Evolutionary conservation across 2,888 invertebrate species (phyloP), one percentile per base, ranked within the genome.

Genomic region (Oxystoma pomonae): DNA sequence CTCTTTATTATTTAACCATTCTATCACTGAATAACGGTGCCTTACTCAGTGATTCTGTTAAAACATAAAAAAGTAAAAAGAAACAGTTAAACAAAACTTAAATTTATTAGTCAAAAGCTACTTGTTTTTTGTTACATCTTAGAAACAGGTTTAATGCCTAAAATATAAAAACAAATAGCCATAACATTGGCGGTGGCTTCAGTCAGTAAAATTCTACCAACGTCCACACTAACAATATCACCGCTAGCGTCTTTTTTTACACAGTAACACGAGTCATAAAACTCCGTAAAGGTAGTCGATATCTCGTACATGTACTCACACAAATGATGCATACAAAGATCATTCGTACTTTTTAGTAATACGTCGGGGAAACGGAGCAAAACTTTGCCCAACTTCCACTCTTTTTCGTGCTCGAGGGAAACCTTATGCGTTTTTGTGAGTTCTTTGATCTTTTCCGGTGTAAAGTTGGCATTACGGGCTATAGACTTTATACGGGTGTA

Each of bases 231-330:
- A 1, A 90, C 80, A 70, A 95, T 88, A 75, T 91, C 87, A 0
- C 96, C 96, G 76, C 79, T 79, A 51, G 87, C 84, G 79, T 97
- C 91, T 78, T 95, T 97, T 78, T 98, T 96, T 59, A 99, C 90
- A 77, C 98, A 98, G 77, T 98, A 99, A 80, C 99, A 99, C 73
- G 85, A 89, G 77, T 98, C 97, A 80, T 99, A 99, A 81, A 99
- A 99, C 78, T 99, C 99, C 0, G 94, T 90, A 77, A 98, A 99
- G 1, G 89, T 85, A 2, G 92, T 89, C n/a, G 94, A 88, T 61
- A 98, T 87, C 75, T 98, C 97, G 81, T 96, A 99, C 67, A 98
- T 85, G 79, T 91, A 98, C 77, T 98, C 98, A 78, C 99, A 99
- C 21, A 99, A 82, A 59, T 87, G 86, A 80, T 98, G 96, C 60